Evolutionary conservation across 1,140 invertebrate species (phyloP), one percentile per base, ranked within the genome.

Genomic region (Watersipora subatra): DNA sequence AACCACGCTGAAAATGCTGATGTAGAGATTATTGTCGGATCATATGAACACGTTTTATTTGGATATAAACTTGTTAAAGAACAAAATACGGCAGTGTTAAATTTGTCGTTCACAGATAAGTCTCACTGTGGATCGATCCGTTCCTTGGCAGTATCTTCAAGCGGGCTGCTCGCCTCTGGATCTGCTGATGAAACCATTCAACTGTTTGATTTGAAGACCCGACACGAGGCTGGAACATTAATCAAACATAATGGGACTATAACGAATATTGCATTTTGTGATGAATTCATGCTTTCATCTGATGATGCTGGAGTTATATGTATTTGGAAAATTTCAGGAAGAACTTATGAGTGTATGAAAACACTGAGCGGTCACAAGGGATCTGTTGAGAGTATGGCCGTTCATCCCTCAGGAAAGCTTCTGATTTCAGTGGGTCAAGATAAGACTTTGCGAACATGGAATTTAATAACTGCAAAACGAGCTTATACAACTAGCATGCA

Each of bases 321-420:
- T 57, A 86, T 93, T 1, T 88, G 88, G 69, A 85, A 88, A 69
- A 86, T 87, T 61, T n/a, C n/a, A 12, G 34, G 34, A 7, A 88
- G 87, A 0, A 91, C 86, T 72, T 97, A 92, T 92, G 85, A 88
- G 72, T 81, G 78, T 68, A 56, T 78, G 62, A 78, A 76, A 69
- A 79, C 74, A 19, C 69, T 82, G 30, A 70, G 64, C 63, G 81
- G 80, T 59, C 80, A 83, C 67, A 79, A 81, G 79, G 70, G 72
- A 29, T 64, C 70, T n/a, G 67, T 83, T 1, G 75, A 72, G 63
- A 67, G 64, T 69, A 59, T 81, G 19, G 73, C 78, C 34, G 69
- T 95, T 66, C 93, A 97, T 84, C 89, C 91, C 7, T 87, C 87
- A 72, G 91, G 91, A 2, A 93, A 93, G 81, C 72, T 97, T 64